Base-by-base conservation (phyloP, 2,888 invertebrate species). In the Stramonita haemastoma region DNA sequence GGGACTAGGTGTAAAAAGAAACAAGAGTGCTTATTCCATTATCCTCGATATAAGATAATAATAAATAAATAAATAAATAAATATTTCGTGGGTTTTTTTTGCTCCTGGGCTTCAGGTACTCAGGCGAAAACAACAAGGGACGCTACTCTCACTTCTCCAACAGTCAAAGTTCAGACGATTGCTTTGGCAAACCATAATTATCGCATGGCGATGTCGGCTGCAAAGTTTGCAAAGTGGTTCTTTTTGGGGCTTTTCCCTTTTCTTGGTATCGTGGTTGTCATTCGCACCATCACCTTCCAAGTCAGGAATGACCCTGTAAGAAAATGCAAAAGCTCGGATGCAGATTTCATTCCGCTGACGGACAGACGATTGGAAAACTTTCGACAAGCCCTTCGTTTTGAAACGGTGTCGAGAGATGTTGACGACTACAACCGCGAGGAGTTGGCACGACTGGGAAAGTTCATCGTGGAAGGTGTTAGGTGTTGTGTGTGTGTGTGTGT, bases 281-380 rank as follows among this genome's bases (percentile, higher is more conserved):
- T 94, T 13, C 90, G 94, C 60, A 94, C 94, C 22, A 90, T 92
- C n/a, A 93, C 93, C 4, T 32, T 94, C 26, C 89, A 91, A 22
- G 91, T 92, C 1, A 91, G 92, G 57, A 91, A 92, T n/a, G 91
- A 92, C 79, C 87, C 90, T 32, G 91, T 93, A 15, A 86, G 84
- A 22, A 90, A 90, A 29, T 95, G 95, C 88, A 92, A 91, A 70
- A 85, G 91, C 32, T 91, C 91, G 1, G 94, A 94, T 89, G 87
- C 91, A 26, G 94, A 94, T 89, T 94, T 93, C 86, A 94, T 94
- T 36, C 91, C 91, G 34, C 92, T 93, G 46, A 91, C 91, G 26
- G 91, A 92, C 36, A 87, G 87, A 11, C 91, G 93, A 11, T 73
- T 94, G 15, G 90, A 90, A 77, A 92, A 92, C 79, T 94, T 95